Evolutionary conservation across 2,888 invertebrate genomes (phyloP), one percentile per base, ranked within the genome.

Genomic region (Craniophora ligustri): DNA sequence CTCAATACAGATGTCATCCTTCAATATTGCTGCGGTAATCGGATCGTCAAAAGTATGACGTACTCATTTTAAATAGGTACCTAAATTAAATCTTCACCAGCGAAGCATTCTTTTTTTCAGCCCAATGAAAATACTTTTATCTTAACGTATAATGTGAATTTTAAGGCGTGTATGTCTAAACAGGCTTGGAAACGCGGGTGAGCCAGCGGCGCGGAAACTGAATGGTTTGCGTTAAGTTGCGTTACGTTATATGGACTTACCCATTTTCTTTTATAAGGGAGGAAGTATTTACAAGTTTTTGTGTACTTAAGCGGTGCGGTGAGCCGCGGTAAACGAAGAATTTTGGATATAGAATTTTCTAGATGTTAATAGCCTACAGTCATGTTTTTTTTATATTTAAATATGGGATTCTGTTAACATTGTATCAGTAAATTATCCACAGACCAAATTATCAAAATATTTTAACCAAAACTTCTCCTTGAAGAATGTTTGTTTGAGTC

Each of bases 81-180:
- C n/a, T n/a, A n/a, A 38, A 39, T 36, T 45, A 30, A 44, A 51
- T 42, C 31, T 31, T 32, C 49, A 34, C 35, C 63, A 72, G 45
- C 49, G 48, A 32, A 54, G 72, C 41, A 51, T 39, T 16, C 45
- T 21, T 46, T 64, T 64, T 57, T 57, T 55, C 51, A 56, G 48
- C 18, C 58, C 73, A 59, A 46, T 59, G 73, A 59, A 58, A 68
- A 68, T 50, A 57, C 40, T 41, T 69, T 68, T 72, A 72, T 72
- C 60, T 68, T 48, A 57, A 15, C 54, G 16, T 54, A 40, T 69
- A 54, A 71, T 41, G 73, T 55, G 69, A 67, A 56, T 61, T 58
- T 69, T 51, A 54, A 55, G 48, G 48, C 46, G 38, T 49, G 46
- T 67, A 51, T 36, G 55, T 46, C 41, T 35, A 42, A 61, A 54